Conservation (phyloP, 92 coral and sea anemone genomes). For the Phenganax stokvisi region DNA sequence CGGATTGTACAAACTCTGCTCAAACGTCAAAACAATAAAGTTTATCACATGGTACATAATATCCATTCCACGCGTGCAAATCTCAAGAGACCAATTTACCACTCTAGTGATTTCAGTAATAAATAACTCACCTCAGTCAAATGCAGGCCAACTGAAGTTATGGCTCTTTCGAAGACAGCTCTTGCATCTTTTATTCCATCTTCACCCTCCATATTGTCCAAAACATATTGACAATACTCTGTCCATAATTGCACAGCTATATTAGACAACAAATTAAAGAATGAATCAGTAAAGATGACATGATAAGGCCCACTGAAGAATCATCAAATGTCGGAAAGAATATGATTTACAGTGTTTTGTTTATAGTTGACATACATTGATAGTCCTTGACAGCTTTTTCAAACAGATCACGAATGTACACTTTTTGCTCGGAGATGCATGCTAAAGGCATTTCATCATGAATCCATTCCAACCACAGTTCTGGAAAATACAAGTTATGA, state of each 20-base stretch:
- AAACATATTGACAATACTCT: slow-evolving; percentile 82
- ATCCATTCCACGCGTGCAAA: too few species aligned
- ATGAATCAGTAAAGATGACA: background rate
- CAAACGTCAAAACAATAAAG: too few species aligned
- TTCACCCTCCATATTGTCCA: slow-evolving; percentile 91
- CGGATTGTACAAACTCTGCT: too few species aligned
- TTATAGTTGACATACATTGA: slow-evolving; percentile 63
- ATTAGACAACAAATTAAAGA: background rate
- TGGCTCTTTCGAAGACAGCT: slow-evolving; percentile 84
- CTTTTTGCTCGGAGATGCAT: slow-evolving; percentile 75
- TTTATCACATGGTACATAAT: too few species aligned
- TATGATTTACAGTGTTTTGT: too few species aligned
- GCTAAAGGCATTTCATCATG: slow-evolving; percentile 92
- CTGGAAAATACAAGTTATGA: slow-evolving; percentile 31
- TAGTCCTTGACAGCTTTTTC: slow-evolving; percentile 86
- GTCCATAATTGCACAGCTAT: slow-evolving; percentile 84
- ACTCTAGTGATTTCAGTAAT: too few species aligned
- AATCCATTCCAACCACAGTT: slow-evolving; percentile 90
- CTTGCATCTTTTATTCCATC: slow-evolving; percentile 65
- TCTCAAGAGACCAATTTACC: too few species aligned
- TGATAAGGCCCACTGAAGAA: background rate
- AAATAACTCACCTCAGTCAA: slow-evolving; percentile 73
- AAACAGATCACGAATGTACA: slow-evolving; percentile 62
- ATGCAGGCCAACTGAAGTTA: slow-evolving; percentile 85
- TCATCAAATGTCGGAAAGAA: too few species aligned